Evolutionary conservation across 2,888 invertebrate species (phyloP).

Genomic region (Caprella mutica): DNA sequence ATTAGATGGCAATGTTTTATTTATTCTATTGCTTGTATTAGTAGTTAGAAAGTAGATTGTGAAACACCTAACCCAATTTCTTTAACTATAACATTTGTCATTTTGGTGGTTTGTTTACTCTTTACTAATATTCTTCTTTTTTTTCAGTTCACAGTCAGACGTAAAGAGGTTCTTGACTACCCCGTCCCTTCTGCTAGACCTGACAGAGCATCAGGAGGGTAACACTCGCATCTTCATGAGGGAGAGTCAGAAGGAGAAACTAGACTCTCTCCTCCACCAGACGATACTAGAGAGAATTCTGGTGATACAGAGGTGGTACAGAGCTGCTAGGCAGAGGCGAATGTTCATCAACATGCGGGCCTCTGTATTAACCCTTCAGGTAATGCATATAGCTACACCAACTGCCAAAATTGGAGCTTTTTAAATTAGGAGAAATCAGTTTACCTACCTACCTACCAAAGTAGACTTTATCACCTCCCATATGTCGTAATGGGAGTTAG

Average conservation of each 20-base stretch:
- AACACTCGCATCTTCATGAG: constrained; percentile 83
- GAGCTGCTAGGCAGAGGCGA: constrained; percentile 64
- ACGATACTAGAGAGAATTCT: constrained; percentile 88
- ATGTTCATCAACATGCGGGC: constrained; percentile 61
- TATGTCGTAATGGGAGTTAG: too few species aligned
- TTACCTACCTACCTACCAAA: too few species aligned
- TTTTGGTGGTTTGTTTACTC: background rate
- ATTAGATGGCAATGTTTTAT: too few species aligned
- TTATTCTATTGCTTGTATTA: background rate
- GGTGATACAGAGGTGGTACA: constrained; percentile 81
- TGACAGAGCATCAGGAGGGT: constrained; percentile 81
- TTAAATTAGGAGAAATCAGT: too few species aligned
- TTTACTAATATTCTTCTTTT: constrained; percentile 15
- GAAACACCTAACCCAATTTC: background rate
- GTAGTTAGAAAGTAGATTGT: background rate
- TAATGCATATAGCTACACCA: too few species aligned
- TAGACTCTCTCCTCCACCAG: constrained; percentile 83
- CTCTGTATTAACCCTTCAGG: constrained; percentile 63
- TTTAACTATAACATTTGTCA: too few species aligned
- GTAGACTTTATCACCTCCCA: too few species aligned
- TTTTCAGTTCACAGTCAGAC: constrained; percentile 64
- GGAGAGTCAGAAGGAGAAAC: constrained; percentile 81
- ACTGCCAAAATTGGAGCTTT: too few species aligned
- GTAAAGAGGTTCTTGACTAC: constrained; percentile 71
- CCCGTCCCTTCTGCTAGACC: constrained; percentile 57